Evolutionary conservation across 2,113 vertebrate genomes (phyloP).

Genomic region (Genyomyrus donnyi): DNA sequence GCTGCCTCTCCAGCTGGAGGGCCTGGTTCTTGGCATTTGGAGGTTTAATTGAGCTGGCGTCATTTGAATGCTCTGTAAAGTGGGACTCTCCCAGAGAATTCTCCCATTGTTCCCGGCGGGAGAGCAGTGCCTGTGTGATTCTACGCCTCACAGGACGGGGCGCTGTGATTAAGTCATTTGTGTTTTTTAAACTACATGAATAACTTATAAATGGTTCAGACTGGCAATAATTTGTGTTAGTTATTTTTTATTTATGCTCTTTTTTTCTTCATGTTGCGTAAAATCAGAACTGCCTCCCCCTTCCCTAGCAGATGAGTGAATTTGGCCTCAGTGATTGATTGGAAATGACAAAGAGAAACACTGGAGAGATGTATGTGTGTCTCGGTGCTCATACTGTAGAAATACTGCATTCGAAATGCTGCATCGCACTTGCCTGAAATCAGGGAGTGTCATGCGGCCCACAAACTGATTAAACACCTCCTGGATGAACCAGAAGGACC

Average conservation of each 20-base stretch:
- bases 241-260: background rate
- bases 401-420: background rate
- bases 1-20: constrained; percentile 9
- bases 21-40: constrained; percentile 45
- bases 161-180: background rate
- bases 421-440: background rate
- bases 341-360: background rate
- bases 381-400: background rate
- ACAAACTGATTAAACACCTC: background rate
- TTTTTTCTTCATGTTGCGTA: background rate
- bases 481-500: background rate
- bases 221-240: background rate
- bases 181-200: background rate
- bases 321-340: background rate
- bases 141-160: background rate
- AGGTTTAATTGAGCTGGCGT: constrained; percentile 50
- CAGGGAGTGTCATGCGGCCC: background rate
- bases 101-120: constrained; percentile 42
- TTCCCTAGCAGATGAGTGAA: background rate
- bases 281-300: background rate
- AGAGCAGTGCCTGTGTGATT: constrained; percentile 13
- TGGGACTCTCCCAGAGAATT: constrained; percentile 45
- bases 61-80: constrained; percentile 42
- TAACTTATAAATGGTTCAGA: background rate
- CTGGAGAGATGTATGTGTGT: background rate